Percentiles rank a stretch among this genome's conserved stretches.
Evolutionary conservation across 1,140 invertebrate genomes (phyloP).

Genomic region (Anadara kagoshimensis): DNA sequence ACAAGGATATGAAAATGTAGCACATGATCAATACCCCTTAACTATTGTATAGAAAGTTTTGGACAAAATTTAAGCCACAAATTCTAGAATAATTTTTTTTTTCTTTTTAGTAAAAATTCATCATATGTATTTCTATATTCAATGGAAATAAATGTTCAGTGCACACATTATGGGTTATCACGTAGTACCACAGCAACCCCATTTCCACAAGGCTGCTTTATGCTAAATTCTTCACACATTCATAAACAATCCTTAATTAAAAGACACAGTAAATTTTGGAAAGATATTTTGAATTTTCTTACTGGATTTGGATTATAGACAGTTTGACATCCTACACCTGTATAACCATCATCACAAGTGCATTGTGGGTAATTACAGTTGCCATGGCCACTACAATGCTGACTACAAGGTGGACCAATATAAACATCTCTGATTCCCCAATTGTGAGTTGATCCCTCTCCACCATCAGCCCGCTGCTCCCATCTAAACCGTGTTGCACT

Average conservation of each 20-base stretch:
- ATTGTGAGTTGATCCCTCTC: constrained; percentile 32
- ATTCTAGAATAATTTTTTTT: no score
- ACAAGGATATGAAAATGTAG: no score
- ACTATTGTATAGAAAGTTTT: no score
- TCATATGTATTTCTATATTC: no score
- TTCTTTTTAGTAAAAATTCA: no score
- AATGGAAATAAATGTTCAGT: no score
- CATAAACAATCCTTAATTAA: neutral
- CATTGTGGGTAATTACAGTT: constrained; percentile 66
- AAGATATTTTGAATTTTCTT: constrained; percentile 4
- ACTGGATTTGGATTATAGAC: constrained; percentile 45
- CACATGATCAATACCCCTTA: no score
- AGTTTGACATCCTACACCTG: constrained; percentile 55
- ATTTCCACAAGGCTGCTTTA: no score
- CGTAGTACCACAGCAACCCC: no score
- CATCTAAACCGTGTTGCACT: constrained; percentile 69
- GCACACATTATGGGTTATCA: no score
- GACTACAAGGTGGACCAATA: constrained; percentile 72
- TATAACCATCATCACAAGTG: constrained; percentile 66
- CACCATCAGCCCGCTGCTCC: constrained; percentile 40
- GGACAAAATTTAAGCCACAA: no score
- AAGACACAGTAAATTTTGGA: neutral
- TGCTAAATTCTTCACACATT: neutral
- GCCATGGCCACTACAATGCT: constrained; percentile 74
- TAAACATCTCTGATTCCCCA: constrained; percentile 75